phyloP scores from a whole-genome alignment of 2,888 invertebrate genomes.

The Acleris laterana region DNA sequence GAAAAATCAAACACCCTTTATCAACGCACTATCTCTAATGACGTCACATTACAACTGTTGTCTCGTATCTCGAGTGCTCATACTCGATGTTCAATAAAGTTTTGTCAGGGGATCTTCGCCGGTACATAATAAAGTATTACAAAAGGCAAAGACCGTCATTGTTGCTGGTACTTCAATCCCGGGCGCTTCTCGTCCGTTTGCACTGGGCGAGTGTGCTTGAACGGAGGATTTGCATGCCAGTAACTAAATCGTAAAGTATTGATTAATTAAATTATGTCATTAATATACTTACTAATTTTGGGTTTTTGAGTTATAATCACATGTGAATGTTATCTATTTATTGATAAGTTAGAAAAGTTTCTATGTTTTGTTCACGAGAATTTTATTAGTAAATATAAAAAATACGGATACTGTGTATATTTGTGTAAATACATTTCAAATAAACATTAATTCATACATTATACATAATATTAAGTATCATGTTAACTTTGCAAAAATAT shows the following conservation, averaged over 20 bases:
- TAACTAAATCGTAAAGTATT: slow-evolving; percentile 42
- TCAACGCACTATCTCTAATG: slow-evolving; percentile 22
- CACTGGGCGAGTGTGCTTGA: slow-evolving; percentile 53
- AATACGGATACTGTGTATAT: no score
- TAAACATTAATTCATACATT: no score
- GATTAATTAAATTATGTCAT: neutral
- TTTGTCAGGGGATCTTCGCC: slow-evolving; percentile 82
- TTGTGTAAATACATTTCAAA: no score
- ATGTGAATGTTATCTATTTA: no score
- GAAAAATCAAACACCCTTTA: neutral
- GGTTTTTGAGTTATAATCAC: no score
- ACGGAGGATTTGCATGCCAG: slow-evolving; percentile 45
- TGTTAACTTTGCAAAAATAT: no score
- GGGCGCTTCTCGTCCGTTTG: slow-evolving; percentile 61
- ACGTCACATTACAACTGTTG: slow-evolving; percentile 44
- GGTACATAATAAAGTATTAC: slow-evolving; percentile 84
- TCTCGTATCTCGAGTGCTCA: slow-evolving; percentile 76
- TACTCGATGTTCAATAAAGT: slow-evolving; percentile 83
- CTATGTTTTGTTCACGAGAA: no score
- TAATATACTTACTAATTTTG: no score
- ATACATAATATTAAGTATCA: no score
- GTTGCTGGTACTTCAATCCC: slow-evolving; percentile 83
- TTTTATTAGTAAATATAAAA: no score
- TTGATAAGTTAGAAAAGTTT: no score
- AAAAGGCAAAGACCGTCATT: slow-evolving; percentile 84